These are phyloP conservation scores for Falcaria lacertinaria DNA, from an alignment of 2,888 invertebrate genomes.

Conservation along the genomic window DNA sequence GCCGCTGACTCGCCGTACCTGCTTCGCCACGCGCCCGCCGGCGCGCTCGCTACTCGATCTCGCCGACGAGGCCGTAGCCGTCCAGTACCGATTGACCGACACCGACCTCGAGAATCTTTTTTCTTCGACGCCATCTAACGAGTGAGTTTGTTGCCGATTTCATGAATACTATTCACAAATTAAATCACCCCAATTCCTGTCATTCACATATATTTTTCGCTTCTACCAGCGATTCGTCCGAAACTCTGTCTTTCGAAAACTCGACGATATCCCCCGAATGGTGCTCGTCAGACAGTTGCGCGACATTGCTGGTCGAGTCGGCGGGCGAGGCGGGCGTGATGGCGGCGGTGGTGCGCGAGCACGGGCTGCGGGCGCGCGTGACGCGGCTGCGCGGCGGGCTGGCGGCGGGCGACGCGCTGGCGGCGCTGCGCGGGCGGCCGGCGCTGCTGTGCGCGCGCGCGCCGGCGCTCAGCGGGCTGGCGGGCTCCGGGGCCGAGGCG, in stretches of 20 bases:
- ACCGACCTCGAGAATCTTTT: constrained; percentile 3
- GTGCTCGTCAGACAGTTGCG: constrained; percentile 55
- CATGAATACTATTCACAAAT: no score
- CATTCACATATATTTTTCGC: constrained; percentile 29
- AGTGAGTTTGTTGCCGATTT: not conserved
- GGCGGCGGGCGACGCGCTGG: constrained; percentile 10
- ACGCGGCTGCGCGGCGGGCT: constrained; percentile 18
- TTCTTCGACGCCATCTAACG: not conserved
- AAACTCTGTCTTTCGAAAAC: constrained; percentile 11
- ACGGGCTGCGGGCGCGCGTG: constrained; percentile 31
- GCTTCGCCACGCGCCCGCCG: constrained; percentile 27
- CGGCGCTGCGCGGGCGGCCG: constrained; percentile 16
- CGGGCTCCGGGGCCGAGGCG: constrained; percentile 13
- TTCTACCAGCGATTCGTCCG: constrained; percentile 70
- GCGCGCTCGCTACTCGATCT: constrained; percentile 54
- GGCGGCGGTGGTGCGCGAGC: constrained; percentile 19
- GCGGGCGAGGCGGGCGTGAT: constrained; percentile 38
- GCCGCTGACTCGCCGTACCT: constrained; percentile 44
- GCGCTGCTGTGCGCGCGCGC: constrained; percentile 28
- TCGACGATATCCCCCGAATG: constrained; percentile 52
- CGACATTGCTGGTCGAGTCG: constrained; percentile 40
- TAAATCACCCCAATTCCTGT: no score
- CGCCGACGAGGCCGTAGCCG: constrained; percentile 28
- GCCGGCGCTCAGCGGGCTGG: constrained; percentile 19
- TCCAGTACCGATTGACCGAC: constrained; percentile 24